phyloP scores from a whole-genome alignment of 2,113 vertebrate genomes.

The Scolopax mira region DNA sequence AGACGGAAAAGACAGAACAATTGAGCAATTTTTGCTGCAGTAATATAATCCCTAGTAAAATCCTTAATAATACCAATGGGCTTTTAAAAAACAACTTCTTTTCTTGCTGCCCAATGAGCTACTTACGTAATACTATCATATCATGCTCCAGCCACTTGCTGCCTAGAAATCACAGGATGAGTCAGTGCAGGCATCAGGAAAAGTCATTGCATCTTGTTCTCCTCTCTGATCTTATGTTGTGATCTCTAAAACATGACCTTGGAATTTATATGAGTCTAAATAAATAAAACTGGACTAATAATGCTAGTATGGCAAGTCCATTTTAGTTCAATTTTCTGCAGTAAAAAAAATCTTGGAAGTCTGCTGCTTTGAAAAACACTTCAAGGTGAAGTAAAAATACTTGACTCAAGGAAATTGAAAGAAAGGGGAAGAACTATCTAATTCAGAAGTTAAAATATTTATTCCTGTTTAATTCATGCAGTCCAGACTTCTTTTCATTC shows the following conservation, averaged over 20 bases:
- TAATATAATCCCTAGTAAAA: neutral
- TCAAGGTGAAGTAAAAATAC: neutral
- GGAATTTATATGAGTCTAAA: neutral
- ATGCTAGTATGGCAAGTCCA: neutral
- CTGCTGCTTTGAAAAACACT: neutral
- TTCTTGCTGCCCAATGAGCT: neutral
- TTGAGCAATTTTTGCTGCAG: neutral
- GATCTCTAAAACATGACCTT: neutral
- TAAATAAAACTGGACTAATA: neutral
- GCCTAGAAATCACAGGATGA: neutral
- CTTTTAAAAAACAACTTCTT: conserved; percentile 17
- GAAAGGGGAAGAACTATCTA: neutral
- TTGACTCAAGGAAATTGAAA: neutral
- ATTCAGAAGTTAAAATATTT: neutral
- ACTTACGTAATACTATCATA: neutral
- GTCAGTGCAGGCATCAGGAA: neutral
- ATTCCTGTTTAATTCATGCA: neutral
- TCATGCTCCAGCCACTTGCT: accelerated
- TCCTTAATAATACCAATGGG: neutral
- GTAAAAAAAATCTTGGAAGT: neutral
- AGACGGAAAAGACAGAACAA: neutral
- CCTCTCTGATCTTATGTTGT: neutral
- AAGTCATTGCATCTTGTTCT: neutral
- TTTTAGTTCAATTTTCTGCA: neutral
- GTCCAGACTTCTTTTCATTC: neutral